Evolutionary conservation across 2,888 invertebrate species (phyloP).

Genomic region (Archips xylosteana): DNA sequence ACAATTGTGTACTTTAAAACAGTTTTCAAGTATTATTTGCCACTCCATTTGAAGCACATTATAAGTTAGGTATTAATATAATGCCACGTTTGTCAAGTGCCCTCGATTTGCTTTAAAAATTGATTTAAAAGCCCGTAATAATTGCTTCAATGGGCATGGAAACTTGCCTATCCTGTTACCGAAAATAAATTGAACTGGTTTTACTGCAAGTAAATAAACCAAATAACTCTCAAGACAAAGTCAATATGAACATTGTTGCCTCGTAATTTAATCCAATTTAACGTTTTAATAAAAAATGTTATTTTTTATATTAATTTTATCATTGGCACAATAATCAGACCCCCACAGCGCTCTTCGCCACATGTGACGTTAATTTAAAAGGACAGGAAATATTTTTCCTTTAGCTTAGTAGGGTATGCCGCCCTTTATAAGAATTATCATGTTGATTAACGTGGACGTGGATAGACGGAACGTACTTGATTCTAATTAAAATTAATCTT

Average conservation of each 20-base stretch:
- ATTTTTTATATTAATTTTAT: not conserved
- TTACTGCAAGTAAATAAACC: not conserved
- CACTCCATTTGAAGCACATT: no score
- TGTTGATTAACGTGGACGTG: conserved; percentile 2
- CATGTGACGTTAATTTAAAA: conserved; percentile 28
- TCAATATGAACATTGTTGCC: not conserved
- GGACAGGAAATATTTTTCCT: conserved; percentile 8
- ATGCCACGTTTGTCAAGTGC: no score
- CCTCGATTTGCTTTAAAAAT: no score
- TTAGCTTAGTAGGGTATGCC: conserved; percentile 17
- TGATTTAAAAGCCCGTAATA: not conserved
- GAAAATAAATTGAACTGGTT: no score
- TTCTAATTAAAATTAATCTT: not conserved
- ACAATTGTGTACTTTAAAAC: no score
- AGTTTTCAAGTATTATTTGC: no score
- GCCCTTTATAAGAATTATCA: conserved; percentile 8
- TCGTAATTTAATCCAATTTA: not conserved
- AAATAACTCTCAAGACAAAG: not conserved
- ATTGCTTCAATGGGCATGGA: not conserved
- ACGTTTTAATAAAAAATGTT: not conserved
- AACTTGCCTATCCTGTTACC: no score
- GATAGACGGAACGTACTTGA: not conserved
- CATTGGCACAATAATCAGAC: not conserved
- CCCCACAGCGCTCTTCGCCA: conserved; percentile 6
- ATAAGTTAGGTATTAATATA: no score